phyloP scores from a whole-genome alignment of 2,888 invertebrate species.

The Nomada fabriciana region DNA sequence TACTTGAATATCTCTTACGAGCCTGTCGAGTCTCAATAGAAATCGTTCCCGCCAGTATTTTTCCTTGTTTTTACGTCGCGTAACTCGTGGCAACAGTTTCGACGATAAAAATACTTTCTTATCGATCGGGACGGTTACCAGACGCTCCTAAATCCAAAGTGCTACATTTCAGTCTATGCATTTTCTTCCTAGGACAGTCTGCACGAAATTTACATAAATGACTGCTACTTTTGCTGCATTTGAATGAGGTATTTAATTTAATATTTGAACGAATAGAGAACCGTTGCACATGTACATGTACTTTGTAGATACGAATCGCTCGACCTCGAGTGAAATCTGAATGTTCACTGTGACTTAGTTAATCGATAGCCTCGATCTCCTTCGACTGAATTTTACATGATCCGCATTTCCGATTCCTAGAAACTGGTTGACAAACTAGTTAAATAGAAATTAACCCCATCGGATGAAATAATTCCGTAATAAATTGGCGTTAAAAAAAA shows the following conservation, averaged over 20 bases:
- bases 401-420: neutral
- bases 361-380: constrained; percentile 29
- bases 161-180: no score
- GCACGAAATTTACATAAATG: neutral
- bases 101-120: constrained; percentile 25
- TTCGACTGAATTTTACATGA: neutral
- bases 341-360: constrained; percentile 10
- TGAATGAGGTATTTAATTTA: neutral
- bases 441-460: neutral
- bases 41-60: neutral
- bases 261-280: constrained; percentile 4
- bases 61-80: neutral
- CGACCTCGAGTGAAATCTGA: constrained; percentile 18
- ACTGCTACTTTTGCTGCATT: neutral
- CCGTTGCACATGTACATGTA: constrained; percentile 8
- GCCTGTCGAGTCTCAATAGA: neutral
- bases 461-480: neutral
- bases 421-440: neutral
- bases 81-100: neutral
- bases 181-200: no score
- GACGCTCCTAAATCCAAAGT: neutral
- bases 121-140: neutral
- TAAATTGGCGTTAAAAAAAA: neutral
- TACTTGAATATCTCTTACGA: neutral
- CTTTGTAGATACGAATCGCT: neutral